Conservation (phyloP, 2,888 invertebrate genomes). For the Rhamnusium bicolor region DNA sequence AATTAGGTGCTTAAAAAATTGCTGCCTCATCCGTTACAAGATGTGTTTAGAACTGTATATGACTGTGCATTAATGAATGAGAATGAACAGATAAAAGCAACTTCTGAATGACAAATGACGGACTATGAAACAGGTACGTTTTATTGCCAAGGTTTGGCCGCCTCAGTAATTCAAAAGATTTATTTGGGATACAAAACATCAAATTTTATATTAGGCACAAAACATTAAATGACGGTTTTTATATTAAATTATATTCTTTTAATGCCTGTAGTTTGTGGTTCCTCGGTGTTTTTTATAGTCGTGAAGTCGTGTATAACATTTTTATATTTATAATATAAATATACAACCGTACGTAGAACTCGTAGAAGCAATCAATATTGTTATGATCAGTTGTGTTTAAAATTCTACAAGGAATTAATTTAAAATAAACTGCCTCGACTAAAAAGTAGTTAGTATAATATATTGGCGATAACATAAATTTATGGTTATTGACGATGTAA, state of each 20-base stretch:
- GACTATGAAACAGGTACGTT: constrained; percentile 25
- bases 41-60: neutral
- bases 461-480: constrained; percentile 58
- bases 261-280: constrained; percentile 15
- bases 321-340: constrained; percentile 26
- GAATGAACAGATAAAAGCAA: neutral
- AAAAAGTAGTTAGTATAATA: constrained; percentile 48
- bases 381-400: neutral
- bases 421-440: constrained; percentile 47
- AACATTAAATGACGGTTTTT: constrained; percentile 20
- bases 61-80: constrained; percentile 20
- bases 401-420: constrained; percentile 40
- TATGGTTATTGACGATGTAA: constrained; percentile 59
- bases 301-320: constrained; percentile 25
- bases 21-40: too few species aligned
- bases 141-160: constrained; percentile 26
- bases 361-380: constrained; percentile 9
- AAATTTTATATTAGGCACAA: constrained; percentile 28
- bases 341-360: constrained; percentile 7
- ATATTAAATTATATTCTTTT: constrained; percentile 29
- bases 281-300: constrained; percentile 14
- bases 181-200: constrained; percentile 32
- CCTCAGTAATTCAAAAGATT: constrained; percentile 27
- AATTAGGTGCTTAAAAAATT: too few species aligned
- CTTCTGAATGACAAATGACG: constrained; percentile 26